phyloP scores from a whole-genome alignment of 2,797 vertebrate genomes.

The Taeniopygia guttata region DNA sequence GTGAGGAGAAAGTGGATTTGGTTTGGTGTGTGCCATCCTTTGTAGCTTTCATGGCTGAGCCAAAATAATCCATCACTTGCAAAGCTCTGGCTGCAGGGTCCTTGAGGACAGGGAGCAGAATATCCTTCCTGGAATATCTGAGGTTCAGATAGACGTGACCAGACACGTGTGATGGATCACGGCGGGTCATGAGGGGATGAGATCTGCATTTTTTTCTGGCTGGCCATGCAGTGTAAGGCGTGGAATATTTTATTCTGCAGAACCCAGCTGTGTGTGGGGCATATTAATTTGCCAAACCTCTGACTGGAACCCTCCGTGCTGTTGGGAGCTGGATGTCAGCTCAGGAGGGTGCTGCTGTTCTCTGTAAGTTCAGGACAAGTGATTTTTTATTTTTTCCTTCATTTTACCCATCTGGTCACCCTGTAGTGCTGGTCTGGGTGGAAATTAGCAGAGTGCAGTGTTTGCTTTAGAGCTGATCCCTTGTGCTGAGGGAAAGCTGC shows the following conservation, averaged over 20 bases:
- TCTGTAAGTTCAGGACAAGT: background rate
- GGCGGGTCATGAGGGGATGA: background rate
- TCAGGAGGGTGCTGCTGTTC: background rate
- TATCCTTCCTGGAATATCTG: background rate
- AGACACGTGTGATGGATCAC: background rate
- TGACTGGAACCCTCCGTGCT: accelerated
- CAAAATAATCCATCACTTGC: background rate
- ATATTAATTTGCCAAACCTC: background rate
- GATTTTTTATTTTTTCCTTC: background rate
- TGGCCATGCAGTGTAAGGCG: background rate
- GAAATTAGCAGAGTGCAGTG: background rate
- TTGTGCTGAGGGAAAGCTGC: background rate
- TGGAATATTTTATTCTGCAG: background rate
- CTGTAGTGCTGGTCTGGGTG: background rate
- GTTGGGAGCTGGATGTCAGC: background rate
- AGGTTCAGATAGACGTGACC: background rate
- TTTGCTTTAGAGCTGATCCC: background rate
- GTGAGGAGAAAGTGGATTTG: background rate
- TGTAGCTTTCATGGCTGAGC: background rate
- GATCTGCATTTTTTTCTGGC: background rate
- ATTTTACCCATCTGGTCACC: background rate
- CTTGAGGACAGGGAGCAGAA: background rate
- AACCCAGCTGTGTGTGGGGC: background rate
- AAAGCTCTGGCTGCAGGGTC: background rate
- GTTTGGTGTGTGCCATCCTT: background rate